Evolutionary conservation across 2,888 invertebrate species (phyloP), one percentile per base, ranked within the genome.

Genomic region (Erebia ligea): DNA sequence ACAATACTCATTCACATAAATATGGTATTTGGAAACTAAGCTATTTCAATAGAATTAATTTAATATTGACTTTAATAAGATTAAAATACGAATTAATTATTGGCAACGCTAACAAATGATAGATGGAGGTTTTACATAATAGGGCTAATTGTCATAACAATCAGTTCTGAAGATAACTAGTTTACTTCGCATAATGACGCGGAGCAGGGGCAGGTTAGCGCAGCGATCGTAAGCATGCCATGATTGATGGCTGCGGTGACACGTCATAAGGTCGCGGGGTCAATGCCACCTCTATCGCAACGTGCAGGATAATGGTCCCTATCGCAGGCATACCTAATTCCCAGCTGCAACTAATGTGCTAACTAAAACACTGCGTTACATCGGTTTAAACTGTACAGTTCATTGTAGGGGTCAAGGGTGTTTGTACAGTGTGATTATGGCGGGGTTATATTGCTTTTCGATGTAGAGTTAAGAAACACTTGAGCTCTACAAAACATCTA

Each of bases 211-310:
- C 52, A 9, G 52, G 52, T 17, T 52, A 52, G 52, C 6, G 52
- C 45, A 45, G 11, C 45, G 11, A 45, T 45, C 45, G 13, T n/a
- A 52, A 17, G 52, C 52, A 52, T 15, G 52, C 8, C 52, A 17
- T 52, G 52, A 52, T 52, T 52, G 52, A 91, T 91, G 88, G 84
- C 84, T 83, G 87, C 86, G 85, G 88, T 88, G 91, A 89, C 80
- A 85, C 82, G 85, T 86, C 86, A 84, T 90, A 79, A 86, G 90
- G 89, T 89, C 90, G 88, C 80, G 81, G 84, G 92, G 92, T 91
- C 92, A 92, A 89, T 91, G 92, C 83, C 92, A 84, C 81, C 85
- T 82, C 81, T 83, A 85, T 68, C 67, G 73, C 73, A 75, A 42
- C 40, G 73, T 77, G 74, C 80, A 80, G 78, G 57, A 70, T 71